Conservation (phyloP, 2,888 invertebrate genomes). For the Adelphocoris suturalis region DNA sequence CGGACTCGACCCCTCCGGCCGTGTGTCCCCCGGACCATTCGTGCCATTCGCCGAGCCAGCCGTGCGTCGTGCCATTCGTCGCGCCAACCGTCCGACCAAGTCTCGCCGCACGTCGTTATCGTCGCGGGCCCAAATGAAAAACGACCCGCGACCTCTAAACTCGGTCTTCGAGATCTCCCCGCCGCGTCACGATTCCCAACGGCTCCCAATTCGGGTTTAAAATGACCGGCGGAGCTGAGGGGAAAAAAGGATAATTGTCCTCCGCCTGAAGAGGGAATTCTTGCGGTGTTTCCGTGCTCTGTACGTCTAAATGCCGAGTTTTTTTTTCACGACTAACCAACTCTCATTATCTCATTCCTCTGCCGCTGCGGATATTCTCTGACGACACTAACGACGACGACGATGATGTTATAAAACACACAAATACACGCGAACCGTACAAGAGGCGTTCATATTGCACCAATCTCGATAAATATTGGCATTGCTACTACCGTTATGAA, state of each 20-base stretch:
- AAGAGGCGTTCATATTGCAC: too few species aligned
- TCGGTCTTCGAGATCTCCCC: slow-evolving; percentile 1
- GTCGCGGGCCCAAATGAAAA: slow-evolving; percentile 6
- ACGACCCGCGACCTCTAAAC: slow-evolving; percentile 16
- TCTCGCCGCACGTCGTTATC: slow-evolving; percentile 5
- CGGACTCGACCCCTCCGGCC: not conserved
- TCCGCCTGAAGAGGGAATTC: not conserved
- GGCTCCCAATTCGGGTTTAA: slow-evolving; percentile 13
- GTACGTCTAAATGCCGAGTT: not conserved
- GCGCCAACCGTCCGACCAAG: not conserved
- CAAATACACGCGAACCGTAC: too few species aligned
- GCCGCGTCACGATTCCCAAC: not conserved
- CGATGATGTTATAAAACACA: too few species aligned
- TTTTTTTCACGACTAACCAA: not conserved
- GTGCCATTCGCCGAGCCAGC: not conserved
- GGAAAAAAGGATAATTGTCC: not conserved
- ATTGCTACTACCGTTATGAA: too few species aligned
- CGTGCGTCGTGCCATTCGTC: not conserved
- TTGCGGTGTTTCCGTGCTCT: not conserved
- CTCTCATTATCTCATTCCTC: not conserved
- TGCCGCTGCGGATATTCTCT: too few species aligned
- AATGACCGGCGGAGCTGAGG: not conserved
- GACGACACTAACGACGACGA: too few species aligned
- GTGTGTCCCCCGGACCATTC: not conserved
- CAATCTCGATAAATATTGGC: too few species aligned